Evolutionary conservation across 2,888 invertebrate genomes (phyloP).

Genomic region (Phorcus lineatus): DNA sequence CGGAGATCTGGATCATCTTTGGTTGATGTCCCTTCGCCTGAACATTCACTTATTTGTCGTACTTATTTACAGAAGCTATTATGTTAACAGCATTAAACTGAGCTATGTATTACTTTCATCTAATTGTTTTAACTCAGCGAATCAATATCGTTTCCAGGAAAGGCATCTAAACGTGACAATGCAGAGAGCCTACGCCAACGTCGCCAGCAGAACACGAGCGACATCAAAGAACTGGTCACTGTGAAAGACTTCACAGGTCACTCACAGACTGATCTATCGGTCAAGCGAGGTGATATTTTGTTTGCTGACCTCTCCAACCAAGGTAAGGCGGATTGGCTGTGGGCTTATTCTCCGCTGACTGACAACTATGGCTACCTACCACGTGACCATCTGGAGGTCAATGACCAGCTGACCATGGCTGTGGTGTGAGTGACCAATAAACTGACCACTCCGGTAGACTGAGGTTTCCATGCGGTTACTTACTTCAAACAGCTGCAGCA

Average conservation of each 20-base stretch:
- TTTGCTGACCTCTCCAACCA: slow-evolving; percentile 91
- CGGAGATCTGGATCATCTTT: too few species aligned
- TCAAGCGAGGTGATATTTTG: slow-evolving; percentile 94
- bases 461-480: too few species aligned
- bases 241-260: slow-evolving; percentile 96
- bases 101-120: too few species aligned
- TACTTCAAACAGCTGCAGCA: too few species aligned
- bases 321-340: slow-evolving; percentile 87
- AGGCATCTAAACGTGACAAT: background rate
- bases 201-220: background rate
- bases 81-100: too few species aligned
- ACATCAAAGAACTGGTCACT: slow-evolving; percentile 81
- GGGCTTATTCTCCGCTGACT: slow-evolving; percentile 87
- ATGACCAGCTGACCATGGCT: background rate
- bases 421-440: background rate
- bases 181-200: background rate
- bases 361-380: slow-evolving; percentile 96
- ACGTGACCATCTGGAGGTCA: background rate
- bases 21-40: too few species aligned
- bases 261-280: slow-evolving; percentile 93
- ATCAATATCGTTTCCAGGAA: background rate
- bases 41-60: too few species aligned
- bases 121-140: too few species aligned
- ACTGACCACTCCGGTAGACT: too few species aligned
- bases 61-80: too few species aligned